Base-by-base conservation (phyloP, 2,888 invertebrate genomes). In the Nudaria mundana region DNA sequence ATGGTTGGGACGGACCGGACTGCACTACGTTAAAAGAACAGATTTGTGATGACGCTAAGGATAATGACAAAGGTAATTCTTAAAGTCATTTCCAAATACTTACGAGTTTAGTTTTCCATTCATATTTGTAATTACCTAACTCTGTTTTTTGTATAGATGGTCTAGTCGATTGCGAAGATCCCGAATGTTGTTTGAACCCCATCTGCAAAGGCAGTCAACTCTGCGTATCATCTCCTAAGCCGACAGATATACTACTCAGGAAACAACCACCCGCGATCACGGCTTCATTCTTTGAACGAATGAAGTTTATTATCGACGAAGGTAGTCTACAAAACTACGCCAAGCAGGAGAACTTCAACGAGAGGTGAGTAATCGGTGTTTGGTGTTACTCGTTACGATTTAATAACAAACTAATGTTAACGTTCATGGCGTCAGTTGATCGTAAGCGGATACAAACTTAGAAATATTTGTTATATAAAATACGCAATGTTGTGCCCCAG, bases 281-380 rank as follows among this genome's bases (percentile, higher is more conserved):
- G 0, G 98, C 98, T 1, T 98, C 98, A 1, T 99, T 99, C 91
- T 98, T 97, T 76, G 98, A 99, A 78, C 92, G 98, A 67, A 98
- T 98, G 96, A 97, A 97, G 76, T 99, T 99, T 90, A 91, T 99
- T 53, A 98, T 99, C 57, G 98, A 99, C 81, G 98, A 98, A 79
- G 97, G 98, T 75, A 98, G 98, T 78, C 93, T 99, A 36, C 99
- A 99, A 84, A 98, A 96, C 83, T 99, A 98, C 85, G 98, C 99
- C 6, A 95, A 97, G 60, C 93, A 95, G 75, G 96, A 97, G 76
- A 97, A 96, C 20, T 99, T 99, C 89, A 98, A 98, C 86, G 98
- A 98, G 90, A 98, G 97, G 98, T 98, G 92, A 91, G 93, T 92
- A 50, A 33, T 69, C 25, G 28, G 47, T 82, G 82, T 82, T 84